A percentile compares a stretch with the other conserved stretches of the same genome.
Conservation (phyloP, 2,888 invertebrate genomes). For the Lordiphosa andalusiaca region DNA sequence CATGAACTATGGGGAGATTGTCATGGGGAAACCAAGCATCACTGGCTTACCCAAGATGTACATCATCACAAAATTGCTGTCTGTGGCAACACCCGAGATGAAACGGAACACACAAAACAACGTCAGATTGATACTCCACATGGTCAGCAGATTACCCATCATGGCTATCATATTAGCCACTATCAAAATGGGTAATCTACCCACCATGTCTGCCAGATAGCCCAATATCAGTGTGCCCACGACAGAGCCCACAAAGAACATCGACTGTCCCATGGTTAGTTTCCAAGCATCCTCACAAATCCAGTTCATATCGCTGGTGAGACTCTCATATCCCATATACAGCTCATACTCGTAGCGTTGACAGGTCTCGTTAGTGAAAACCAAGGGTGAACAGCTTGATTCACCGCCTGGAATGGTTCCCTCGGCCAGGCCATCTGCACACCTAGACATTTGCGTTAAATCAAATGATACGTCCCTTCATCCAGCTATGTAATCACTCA, state of each 20-base stretch:
- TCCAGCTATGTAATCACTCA: constrained; percentile 47
- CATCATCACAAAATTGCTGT: constrained; percentile 84
- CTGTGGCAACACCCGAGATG: constrained; percentile 83
- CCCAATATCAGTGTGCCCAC: constrained; percentile 83
- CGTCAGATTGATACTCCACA: constrained; percentile 80
- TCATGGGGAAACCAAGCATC: no score
- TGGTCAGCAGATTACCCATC: constrained; percentile 82
- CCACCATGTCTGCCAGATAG: constrained; percentile 82
- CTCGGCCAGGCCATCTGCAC: constrained; percentile 48
- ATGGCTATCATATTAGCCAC: constrained; percentile 82
- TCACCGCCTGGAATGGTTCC: constrained; percentile 3
- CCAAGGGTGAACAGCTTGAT: constrained; percentile 56
- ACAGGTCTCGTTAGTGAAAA: constrained; percentile 58
- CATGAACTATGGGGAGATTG: neutral
- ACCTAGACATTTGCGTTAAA: constrained; percentile 49
- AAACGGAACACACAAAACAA: constrained; percentile 82
- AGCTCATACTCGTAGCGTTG: constrained; percentile 82
- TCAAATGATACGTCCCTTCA: constrained; percentile 13
- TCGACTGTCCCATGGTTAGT: constrained; percentile 83
- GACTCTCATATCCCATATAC: constrained; percentile 82
- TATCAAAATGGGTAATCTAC: constrained; percentile 82
- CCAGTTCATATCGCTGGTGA: constrained; percentile 84
- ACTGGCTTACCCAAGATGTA: constrained; percentile 82
- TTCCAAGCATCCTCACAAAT: constrained; percentile 83
- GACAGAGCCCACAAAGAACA: constrained; percentile 84